Base-by-base conservation (phyloP, 2,888 invertebrate genomes). In the Bombylius major region DNA sequence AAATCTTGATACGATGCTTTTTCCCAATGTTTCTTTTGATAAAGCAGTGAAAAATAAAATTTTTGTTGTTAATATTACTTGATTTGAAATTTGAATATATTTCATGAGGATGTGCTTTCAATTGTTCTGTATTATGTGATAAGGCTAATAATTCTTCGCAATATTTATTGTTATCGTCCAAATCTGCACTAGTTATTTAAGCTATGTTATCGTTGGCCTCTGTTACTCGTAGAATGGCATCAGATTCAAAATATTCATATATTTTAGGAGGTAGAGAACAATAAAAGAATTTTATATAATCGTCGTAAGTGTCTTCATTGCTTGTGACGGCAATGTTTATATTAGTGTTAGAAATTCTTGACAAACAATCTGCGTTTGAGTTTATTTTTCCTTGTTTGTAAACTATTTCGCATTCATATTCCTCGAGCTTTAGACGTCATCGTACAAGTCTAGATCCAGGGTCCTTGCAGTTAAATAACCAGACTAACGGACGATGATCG, bases 21-120 rank as follows among this genome's bases (percentile, higher is more conserved):
- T 13, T 45, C 50, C n/a, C 23, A 49, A 50, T 45, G 45, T 48
- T 54, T 33, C 39, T 14, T 46, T 56, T 57, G 31, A 57, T 51
- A 36, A 57, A 57, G 33, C 54, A 57, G 14, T 57, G 50, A 34
- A 47, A 54, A 36, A 51, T 51, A 1, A 9, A 34, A 33, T 54
- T 47, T 9, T 52, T 23, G 5, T 12, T 52, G 34, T 14, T 42
- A 13, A 13, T 50, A 39, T 44, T 32, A 11, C 4, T 45, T 14
- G 53, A 47, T 55, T 55, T 56, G 14, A 42, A 47, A 36, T 39
- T 49, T 13, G 55, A 57, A 44, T 39, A 50, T n/a, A 57, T 36
- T 33, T 50, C 55, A 39, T 57, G 56, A 3, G 54, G 46, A 31
- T 47, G 14, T 47, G 34, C 31, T 49, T 49, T 39, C 14, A 54